These are phyloP conservation scores for Eumerus sabulonum DNA, from an alignment of 2,888 invertebrate species.

Conservation along the genomic window DNA sequence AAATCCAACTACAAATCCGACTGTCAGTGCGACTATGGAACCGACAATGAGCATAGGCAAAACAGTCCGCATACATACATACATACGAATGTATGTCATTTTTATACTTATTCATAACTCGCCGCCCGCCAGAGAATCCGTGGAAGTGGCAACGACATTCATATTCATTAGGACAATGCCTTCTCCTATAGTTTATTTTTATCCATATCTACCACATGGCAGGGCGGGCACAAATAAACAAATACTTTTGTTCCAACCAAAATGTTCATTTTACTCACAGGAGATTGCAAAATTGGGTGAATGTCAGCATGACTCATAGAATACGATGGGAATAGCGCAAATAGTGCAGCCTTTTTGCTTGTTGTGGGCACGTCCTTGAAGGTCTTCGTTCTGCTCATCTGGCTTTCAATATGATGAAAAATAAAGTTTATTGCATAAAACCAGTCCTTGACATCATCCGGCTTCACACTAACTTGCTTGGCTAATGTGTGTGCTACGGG, in stretches of 20 bases:
- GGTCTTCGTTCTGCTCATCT: slow-evolving; percentile 15
- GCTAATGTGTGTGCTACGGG: slow-evolving; percentile 3
- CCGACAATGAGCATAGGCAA: neutral
- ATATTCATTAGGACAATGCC: slow-evolving; percentile 52
- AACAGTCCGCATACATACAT: neutral
- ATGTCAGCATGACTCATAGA: slow-evolving; percentile 36
- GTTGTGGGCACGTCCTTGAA: slow-evolving; percentile 34
- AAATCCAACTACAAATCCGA: slow-evolving; percentile 28
- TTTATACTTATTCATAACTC: slow-evolving; percentile 21
- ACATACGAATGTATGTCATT: neutral
- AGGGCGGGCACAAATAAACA: slow-evolving; percentile 32
- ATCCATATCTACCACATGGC: slow-evolving; percentile 52
- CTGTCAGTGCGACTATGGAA: slow-evolving; percentile 7
- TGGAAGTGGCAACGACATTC: slow-evolving; percentile 61
- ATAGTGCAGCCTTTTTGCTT: slow-evolving; percentile 19
- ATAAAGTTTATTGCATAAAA: slow-evolving; percentile 30
- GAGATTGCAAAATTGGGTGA: slow-evolving; percentile 54
- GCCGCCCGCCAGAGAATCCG: slow-evolving; percentile 24
- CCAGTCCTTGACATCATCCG: slow-evolving; percentile 45
- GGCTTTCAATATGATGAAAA: slow-evolving; percentile 5
- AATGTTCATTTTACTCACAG: slow-evolving; percentile 30
- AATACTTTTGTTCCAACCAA: slow-evolving; percentile 37
- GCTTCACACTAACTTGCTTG: slow-evolving; percentile 23
- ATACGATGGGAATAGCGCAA: neutral
- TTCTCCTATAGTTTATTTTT: slow-evolving; percentile 40